phyloP scores from a whole-genome alignment of 2,113 vertebrate species.

The Rhynchomys soricoides region DNA sequence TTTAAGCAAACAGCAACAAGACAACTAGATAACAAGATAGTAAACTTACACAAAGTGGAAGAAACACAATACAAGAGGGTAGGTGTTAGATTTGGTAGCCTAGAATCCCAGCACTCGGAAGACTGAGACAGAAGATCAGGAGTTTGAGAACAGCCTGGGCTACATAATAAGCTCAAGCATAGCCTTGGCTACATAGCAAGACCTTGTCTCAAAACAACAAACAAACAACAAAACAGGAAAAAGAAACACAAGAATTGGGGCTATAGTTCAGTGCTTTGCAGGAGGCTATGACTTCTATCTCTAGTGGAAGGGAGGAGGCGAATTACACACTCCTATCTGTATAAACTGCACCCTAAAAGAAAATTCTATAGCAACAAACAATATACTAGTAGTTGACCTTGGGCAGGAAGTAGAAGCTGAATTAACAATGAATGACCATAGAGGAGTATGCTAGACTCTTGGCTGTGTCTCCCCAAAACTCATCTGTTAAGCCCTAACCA shows the following conservation, averaged over 20 bases:
- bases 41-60: constrained; percentile 6
- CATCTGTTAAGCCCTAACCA: neutral
- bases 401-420: neutral
- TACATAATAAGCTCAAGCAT: neutral
- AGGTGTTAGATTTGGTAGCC: neutral
- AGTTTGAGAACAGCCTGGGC: neutral
- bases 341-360: neutral
- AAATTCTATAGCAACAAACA: constrained; percentile 36
- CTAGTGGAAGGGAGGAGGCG: neutral
- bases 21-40: neutral
- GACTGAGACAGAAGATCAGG: neutral
- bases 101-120: neutral
- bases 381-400: neutral
- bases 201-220: neutral
- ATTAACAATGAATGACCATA: neutral
- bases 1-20: neutral
- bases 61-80: neutral
- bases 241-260: neutral
- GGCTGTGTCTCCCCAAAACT: neutral
- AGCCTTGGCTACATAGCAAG: neutral
- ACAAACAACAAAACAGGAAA: neutral
- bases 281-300: too few species aligned
- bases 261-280: neutral
- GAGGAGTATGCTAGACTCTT: neutral
- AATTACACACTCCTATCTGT: neutral